Evolutionary conservation across 2,888 invertebrate genomes (phyloP).

Genomic region (Aelia acuminata): DNA sequence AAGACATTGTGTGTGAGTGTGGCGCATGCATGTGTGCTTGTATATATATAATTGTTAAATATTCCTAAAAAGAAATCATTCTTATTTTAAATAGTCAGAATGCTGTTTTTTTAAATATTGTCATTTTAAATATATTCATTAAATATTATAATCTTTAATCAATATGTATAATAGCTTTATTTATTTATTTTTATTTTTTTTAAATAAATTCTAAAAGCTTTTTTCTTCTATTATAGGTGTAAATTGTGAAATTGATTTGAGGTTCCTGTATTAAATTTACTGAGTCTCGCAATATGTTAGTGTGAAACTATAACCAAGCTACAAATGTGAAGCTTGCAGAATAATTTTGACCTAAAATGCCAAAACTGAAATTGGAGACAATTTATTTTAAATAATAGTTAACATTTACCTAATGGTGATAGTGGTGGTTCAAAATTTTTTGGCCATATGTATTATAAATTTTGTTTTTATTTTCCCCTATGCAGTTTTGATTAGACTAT

Average conservation of each 20-base stretch:
- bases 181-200: too few species aligned
- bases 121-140: too few species aligned
- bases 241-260: slow-evolving; percentile 43
- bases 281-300: slow-evolving; percentile 32
- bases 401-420: neutral
- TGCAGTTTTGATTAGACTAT: neutral
- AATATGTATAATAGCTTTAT: neutral
- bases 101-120: too few species aligned
- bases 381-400: slow-evolving; percentile 22
- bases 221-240: slow-evolving; percentile 18
- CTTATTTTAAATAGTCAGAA: too few species aligned
- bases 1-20: too few species aligned
- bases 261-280: slow-evolving; percentile 54
- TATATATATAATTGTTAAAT: too few species aligned
- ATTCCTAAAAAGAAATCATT: too few species aligned
- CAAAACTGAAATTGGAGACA: slow-evolving; percentile 4
- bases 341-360: neutral
- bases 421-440: neutral
- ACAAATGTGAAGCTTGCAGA: slow-evolving; percentile 33
- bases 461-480: neutral
- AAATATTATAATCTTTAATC: neutral
- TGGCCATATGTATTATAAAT: neutral
- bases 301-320: slow-evolving; percentile 13
- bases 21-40: too few species aligned
- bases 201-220: neutral